Percentiles rank a stretch among this genome's conserved stretches.
Conservation (phyloP, 2,113 vertebrate genomes). For the Amblyornis subalaris region DNA sequence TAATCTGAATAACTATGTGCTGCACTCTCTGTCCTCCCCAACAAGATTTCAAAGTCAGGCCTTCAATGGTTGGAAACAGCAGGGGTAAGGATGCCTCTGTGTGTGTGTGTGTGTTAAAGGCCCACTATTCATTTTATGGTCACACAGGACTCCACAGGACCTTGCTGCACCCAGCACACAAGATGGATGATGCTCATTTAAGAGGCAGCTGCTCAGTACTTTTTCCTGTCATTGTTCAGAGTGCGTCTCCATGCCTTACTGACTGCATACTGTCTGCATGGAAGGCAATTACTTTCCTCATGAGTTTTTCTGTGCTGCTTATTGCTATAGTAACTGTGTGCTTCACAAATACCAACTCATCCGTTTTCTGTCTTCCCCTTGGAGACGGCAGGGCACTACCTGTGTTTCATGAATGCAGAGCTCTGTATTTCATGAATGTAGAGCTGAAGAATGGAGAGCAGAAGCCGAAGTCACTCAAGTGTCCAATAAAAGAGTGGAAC, state of each 20-base stretch:
- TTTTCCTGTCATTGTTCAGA: not conserved
- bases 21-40: not conserved
- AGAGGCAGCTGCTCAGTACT: conserved; percentile 20
- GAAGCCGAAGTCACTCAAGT: not conserved
- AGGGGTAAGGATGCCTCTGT: not conserved
- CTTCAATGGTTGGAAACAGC: not conserved
- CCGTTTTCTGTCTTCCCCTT: not conserved
- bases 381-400: not conserved
- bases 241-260: not conserved
- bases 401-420: not conserved
- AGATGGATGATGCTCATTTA: conserved; percentile 33
- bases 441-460: not conserved
- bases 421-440: not conserved
- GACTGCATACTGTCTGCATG: not conserved
- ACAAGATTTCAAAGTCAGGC: not conserved
- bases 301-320: conserved; percentile 5
- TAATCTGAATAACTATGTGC: not conserved
- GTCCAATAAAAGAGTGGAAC: not conserved
- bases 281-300: conserved; percentile 34
- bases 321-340: conserved; percentile 54
- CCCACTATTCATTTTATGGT: not conserved
- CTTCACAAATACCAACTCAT: conserved; percentile 15
- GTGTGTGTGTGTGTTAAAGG: not conserved
- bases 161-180: not conserved
- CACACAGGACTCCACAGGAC: not conserved